phyloP scores from a whole-genome alignment of 1,140 invertebrate genomes.

The Fragariocoptes setiger region DNA sequence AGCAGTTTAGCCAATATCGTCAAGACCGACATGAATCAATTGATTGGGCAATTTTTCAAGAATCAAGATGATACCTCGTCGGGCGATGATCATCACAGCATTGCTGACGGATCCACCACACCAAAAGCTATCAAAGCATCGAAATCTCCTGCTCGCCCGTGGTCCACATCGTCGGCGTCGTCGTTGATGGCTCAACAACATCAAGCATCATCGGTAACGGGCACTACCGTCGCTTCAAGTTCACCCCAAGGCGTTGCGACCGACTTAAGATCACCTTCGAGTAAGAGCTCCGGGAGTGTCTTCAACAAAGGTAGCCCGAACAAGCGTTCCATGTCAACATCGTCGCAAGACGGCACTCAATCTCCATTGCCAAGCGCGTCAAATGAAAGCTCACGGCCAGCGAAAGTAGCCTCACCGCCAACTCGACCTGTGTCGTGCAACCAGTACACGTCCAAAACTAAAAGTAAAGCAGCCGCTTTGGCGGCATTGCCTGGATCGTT shows the following conservation, averaged over 20 bases:
- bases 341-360: background rate
- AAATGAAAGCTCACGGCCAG: background rate
- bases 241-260: background rate
- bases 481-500: constrained; percentile 7
- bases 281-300: background rate
- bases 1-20: background rate
- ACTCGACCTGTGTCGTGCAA: constrained; percentile 2
- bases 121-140: background rate
- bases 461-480: constrained; percentile 1
- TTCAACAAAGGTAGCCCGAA: background rate
- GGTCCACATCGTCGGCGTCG: background rate
- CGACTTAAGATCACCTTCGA: background rate
- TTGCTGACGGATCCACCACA: no score
- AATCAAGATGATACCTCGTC: no score
- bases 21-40: background rate
- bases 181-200: background rate
- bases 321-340: background rate
- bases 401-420: constrained; percentile 5
- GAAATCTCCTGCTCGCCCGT: background rate
- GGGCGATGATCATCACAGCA: no score
- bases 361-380: background rate
- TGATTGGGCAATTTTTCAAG: background rate
- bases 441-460: constrained; percentile 4
- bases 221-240: background rate
- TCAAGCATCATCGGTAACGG: background rate